Base-by-base conservation (phyloP, 2,888 invertebrate genomes). In the Gandaritis pyraliata region DNA sequence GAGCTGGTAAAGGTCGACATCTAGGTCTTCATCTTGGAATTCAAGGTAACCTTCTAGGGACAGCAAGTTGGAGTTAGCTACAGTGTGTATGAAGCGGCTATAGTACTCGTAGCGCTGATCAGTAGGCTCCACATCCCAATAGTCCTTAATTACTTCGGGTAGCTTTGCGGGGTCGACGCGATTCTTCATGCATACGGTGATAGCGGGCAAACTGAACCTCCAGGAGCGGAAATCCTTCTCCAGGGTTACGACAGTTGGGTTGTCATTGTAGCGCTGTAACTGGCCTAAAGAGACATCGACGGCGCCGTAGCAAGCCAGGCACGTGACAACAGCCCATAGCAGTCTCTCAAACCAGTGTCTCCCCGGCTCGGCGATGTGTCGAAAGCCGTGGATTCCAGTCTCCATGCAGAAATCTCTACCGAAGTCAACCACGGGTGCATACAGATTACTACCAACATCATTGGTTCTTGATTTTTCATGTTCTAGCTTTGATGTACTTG, bases 141-240 rank as follows among this genome's bases (percentile, higher is more conserved):
- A 72, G 12, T 76, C 70, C 13, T 79, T 78, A n/a, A 93, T 88
- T 0, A 79, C 80, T 0, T 61, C 66, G 1, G 75, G 71, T 0
- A 88, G 45, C 15, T 85, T 88, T 0, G 54, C 33, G 1, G 68
- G 66, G 58, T 93, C 87, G 0, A 87, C 76, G 70, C 83, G 77
- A 30, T 88, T 74, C 88, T 80, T 69, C 60, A 90, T 86, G 72
- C 94, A 94, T 41, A 90, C 89, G 0, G 94, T 95, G 3, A 93
- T 80, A 0, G 93, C 93, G 0, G 94, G 94, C 68, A 94, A 86
- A 12, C 90, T 89, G 76, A 93, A 94, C 52, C 87, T 81, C 94
- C 95, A 95, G 41, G 93, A 92, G 47, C 94, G 78, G 77, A 90
- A 95, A 82, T 95, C 94, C 68, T 94, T 95, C 72, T 94, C 93